Evolutionary conservation across 2,113 vertebrate species (phyloP).

Genomic region (Menidia beryllina): DNA sequence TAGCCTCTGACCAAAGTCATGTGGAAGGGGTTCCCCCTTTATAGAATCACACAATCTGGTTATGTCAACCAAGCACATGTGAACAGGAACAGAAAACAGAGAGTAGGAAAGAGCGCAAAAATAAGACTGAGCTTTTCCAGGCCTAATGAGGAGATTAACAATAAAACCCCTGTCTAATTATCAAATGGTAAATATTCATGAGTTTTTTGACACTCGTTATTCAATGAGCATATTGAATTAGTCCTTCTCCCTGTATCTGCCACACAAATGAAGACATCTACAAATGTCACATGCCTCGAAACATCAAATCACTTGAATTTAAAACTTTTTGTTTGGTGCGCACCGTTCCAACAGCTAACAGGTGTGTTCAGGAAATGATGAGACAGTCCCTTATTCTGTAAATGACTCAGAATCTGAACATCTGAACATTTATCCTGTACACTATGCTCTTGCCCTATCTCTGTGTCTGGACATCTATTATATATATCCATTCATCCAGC

Average conservation of each 20-base stretch:
- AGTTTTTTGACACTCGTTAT: conserved; percentile 61
- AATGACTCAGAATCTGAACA: background rate
- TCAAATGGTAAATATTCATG: conserved; percentile 65
- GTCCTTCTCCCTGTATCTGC: conserved; percentile 41
- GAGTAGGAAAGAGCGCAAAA: conserved; percentile 20
- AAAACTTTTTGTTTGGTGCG: conserved; percentile 30
- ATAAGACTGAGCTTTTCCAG: conserved; percentile 36
- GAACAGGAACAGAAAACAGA: conserved; percentile 18
- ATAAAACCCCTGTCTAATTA: conserved; percentile 74
- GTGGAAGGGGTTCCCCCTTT: conserved; percentile 46
- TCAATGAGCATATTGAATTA: conserved; percentile 68
- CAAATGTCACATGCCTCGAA: conserved; percentile 34
- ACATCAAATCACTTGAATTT: conserved; percentile 43
- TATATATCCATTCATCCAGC: too few species aligned
- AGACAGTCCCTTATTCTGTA: background rate
- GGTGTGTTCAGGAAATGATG: conserved; percentile 18
- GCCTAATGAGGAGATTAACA: conserved; percentile 74
- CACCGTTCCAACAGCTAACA: conserved; percentile 24
- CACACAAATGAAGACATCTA: conserved; percentile 44
- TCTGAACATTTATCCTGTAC: background rate
- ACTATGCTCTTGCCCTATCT: too few species aligned
- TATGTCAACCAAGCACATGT: conserved; percentile 61
- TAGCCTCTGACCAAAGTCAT: conserved; percentile 43
- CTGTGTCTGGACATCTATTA: too few species aligned
- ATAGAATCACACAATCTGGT: conserved; percentile 37